These are phyloP conservation scores for Calliopsis andreniformis DNA, from an alignment of 1,140 invertebrate genomes.

Conservation along the genomic window DNA sequence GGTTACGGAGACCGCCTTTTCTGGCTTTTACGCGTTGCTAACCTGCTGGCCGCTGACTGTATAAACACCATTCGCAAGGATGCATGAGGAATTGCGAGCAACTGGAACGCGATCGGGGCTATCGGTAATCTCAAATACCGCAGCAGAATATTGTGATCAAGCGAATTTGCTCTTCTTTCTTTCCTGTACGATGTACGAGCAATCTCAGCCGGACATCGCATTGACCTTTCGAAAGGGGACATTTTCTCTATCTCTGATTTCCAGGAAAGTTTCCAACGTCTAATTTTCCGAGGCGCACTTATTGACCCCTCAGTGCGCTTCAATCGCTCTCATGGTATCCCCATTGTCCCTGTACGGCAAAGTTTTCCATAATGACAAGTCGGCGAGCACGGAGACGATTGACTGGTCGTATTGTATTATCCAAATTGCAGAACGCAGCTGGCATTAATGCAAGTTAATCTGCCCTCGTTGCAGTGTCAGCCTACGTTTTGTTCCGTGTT, in stretches of 20 bases:
- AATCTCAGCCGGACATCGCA: background rate
- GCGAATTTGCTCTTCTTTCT: background rate
- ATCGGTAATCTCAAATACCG: background rate
- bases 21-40: constrained; percentile 6
- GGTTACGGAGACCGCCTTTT: constrained; percentile 1
- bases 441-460: constrained; percentile 6
- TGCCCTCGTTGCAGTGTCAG: constrained; percentile 11
- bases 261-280: background rate
- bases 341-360: constrained; percentile 43
- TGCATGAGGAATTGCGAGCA: no score
- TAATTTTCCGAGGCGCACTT: constrained; percentile 22
- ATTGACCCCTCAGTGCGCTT: constrained; percentile 21
- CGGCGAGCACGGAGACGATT: constrained; percentile 38
- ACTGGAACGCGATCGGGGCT: background rate
- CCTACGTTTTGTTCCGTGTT: background rate
- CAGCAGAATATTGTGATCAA: background rate
- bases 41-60: background rate
- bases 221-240: constrained; percentile 3
- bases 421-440: constrained; percentile 42
- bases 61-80: background rate
- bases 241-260: background rate
- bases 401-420: constrained; percentile 24
- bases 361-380: constrained; percentile 64
- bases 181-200: background rate
- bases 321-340: constrained; percentile 37